These are phyloP conservation scores for Centropus unirufus DNA, from an alignment of 2,113 vertebrate genomes.

Conservation along the genomic window DNA sequence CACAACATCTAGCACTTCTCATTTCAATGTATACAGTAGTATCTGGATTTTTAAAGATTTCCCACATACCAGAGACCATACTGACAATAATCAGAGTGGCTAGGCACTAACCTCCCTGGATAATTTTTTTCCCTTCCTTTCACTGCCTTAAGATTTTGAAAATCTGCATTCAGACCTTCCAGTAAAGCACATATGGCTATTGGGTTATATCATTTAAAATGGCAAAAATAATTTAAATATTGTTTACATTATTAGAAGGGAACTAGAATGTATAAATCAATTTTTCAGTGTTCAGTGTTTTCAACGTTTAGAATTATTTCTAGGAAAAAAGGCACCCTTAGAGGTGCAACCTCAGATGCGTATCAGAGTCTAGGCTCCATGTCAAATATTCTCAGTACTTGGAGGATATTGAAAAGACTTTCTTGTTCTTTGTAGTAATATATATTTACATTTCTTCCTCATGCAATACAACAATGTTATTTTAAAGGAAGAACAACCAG, in stretches of 20 bases:
- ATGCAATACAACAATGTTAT: not conserved
- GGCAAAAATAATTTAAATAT: not conserved
- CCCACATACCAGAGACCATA: not conserved
- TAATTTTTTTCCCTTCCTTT: not conserved
- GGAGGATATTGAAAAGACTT: not conserved
- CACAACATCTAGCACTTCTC: not conserved
- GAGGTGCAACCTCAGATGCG: not conserved
- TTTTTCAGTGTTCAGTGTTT: not conserved
- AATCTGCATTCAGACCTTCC: not conserved
- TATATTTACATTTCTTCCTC: not conserved
- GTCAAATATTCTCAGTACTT: not conserved
- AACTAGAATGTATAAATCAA: not conserved
- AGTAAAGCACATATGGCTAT: not conserved
- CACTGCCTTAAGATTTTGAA: not conserved
- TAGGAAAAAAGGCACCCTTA: not conserved
- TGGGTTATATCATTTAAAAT: not conserved
- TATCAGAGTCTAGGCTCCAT: not conserved
- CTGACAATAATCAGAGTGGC: not conserved
- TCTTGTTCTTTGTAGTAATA: not conserved
- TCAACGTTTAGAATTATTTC: not conserved
- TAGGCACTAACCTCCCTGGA: not conserved
- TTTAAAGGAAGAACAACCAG: not conserved
- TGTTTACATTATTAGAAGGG: not conserved
- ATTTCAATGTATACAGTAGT: not conserved
- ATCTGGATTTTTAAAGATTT: not conserved